A percentile compares a stretch with the other conserved stretches of the same genome.
Evolutionary conservation across 2,113 vertebrate genomes (phyloP).

Genomic region (Columba livia): DNA sequence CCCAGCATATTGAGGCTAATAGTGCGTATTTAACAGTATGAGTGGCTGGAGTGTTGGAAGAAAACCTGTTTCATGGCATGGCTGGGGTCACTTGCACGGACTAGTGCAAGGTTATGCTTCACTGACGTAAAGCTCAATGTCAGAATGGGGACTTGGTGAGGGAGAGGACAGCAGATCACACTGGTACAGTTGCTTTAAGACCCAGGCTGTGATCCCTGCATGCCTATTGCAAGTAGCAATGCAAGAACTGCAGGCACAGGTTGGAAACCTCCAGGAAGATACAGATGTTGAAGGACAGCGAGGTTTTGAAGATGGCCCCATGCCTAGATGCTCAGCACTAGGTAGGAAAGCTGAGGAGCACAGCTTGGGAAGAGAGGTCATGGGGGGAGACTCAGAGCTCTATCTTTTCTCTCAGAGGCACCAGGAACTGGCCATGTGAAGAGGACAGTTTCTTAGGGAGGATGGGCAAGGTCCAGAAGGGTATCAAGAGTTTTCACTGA

Average conservation of each 20-base stretch:
- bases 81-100: neutral
- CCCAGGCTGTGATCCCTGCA: neutral
- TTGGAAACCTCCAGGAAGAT: neutral
- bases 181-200: neutral
- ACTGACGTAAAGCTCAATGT: neutral
- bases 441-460: neutral
- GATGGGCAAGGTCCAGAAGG: neutral
- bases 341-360: neutral
- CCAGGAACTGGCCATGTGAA: neutral
- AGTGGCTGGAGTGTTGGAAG: neutral
- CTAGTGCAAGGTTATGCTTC: neutral
- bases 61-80: neutral
- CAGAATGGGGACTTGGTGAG: neutral
- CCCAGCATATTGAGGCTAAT: neutral
- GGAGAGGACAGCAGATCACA: neutral
- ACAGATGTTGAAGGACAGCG: neutral
- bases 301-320: neutral
- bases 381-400: neutral
- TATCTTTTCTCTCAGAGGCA: neutral
- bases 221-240: neutral
- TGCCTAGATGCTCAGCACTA: neutral
- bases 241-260: neutral
- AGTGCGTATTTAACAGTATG: neutral
- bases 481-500: neutral
- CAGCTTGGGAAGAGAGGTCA: neutral